Conservation (phyloP, 2,113 vertebrate genomes). For the Struthio camelus region DNA sequence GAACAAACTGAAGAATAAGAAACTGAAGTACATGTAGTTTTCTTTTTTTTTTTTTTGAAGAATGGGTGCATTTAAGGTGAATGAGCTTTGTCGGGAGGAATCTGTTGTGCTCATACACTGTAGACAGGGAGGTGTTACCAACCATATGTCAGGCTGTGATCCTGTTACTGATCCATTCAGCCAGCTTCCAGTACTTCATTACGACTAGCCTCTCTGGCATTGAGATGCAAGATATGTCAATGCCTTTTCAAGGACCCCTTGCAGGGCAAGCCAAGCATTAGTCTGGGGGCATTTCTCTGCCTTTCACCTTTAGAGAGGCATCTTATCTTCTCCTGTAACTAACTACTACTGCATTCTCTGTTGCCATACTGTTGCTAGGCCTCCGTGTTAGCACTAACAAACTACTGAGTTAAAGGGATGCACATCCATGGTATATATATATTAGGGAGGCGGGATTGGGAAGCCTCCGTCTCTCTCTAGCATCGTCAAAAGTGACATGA, state of each 20-base stretch:
- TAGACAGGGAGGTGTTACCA: accelerated
- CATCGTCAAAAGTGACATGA: not conserved
- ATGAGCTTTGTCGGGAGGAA: not conserved
- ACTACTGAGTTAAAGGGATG: not conserved
- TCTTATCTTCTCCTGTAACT: not conserved
- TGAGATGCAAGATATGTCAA: not conserved
- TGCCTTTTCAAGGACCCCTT: not conserved
- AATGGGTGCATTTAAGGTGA: not conserved
- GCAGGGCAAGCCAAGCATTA: not conserved
- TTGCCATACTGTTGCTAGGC: accelerated
- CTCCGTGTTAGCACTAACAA: accelerated
- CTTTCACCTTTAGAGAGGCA: not conserved
- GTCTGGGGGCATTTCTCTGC: not conserved
- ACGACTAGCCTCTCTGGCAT: not conserved
- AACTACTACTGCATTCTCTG: not conserved
- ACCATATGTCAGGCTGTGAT: not conserved
- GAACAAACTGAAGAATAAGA: not conserved
- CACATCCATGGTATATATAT: accelerated
- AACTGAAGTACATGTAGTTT: not conserved
- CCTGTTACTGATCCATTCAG: not conserved
- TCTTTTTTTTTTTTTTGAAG: not conserved
- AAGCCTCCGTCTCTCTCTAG: not conserved
- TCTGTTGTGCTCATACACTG: accelerated
- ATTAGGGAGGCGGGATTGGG: not conserved
- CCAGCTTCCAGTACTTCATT: accelerated